Conservation (phyloP, 2,113 vertebrate genomes). For the Paraplagusia blochii region DNA sequence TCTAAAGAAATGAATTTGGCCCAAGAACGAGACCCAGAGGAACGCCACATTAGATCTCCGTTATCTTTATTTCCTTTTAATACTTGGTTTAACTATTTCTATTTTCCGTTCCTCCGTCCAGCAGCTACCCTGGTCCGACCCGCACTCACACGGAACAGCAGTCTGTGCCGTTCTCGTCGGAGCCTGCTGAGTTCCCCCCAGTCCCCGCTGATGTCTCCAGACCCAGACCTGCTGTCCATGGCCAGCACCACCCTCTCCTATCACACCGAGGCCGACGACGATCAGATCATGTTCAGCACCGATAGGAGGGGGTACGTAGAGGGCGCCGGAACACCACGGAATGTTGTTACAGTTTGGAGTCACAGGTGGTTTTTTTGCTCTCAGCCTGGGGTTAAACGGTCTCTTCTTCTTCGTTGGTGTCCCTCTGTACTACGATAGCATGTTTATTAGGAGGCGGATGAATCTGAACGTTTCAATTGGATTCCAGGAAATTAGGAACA, state of each 20-base stretch:
- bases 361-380: conserved; percentile 47
- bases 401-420: not conserved
- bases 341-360: conserved; percentile 56
- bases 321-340: conserved; percentile 35
- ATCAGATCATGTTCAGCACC: conserved; percentile 88
- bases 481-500: too few species aligned
- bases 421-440: not conserved
- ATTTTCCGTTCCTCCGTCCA: conserved; percentile 4
- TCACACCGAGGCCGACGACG: conserved; percentile 89
- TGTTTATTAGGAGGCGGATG: too few species aligned
- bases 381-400: conserved; percentile 9
- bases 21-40: too few species aligned
- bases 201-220: conserved; percentile 84
- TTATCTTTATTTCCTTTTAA: not conserved
- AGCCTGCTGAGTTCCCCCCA: conserved; percentile 84
- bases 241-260: conserved; percentile 87
- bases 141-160: conserved; percentile 87
- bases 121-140: conserved; percentile 71
- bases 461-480: too few species aligned
- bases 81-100: too few species aligned
- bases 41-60: too few species aligned
- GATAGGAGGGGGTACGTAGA: conserved; percentile 90
- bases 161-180: conserved; percentile 89
- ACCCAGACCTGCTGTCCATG: conserved; percentile 95
- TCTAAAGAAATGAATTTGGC: too few species aligned